Evolutionary conservation across 2,797 vertebrate genomes (phyloP).

Genomic region (Heteromormyrus szaboi): DNA sequence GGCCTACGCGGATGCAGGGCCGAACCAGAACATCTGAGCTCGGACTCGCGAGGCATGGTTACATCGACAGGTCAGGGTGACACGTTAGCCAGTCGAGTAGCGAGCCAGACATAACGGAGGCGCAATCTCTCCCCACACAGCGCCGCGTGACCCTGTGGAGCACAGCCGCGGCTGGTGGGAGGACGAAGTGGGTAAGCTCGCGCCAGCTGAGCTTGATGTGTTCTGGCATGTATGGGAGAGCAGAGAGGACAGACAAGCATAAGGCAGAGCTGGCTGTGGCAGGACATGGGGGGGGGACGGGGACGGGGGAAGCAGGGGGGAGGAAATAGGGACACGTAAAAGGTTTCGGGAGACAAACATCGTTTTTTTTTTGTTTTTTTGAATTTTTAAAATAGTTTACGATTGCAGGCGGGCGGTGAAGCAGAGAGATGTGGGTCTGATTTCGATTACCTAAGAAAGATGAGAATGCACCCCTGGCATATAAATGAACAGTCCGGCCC

Average conservation of each 20-base stretch:
- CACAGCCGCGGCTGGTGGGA: not conserved
- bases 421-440: not conserved
- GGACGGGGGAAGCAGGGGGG: not conserved
- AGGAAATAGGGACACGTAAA: not conserved
- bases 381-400: constrained; percentile 1
- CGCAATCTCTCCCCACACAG: not conserved
- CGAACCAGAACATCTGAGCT: not conserved
- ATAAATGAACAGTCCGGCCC: not conserved
- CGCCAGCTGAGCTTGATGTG: not conserved
- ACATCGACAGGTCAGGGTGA: not conserved
- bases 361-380: not conserved
- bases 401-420: not conserved
- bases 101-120: not conserved
- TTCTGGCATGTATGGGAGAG: not conserved
- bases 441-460: constrained; percentile 2
- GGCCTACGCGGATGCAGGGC: not conserved
- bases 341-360: not conserved
- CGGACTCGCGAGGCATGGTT: not conserved
- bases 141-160: not conserved
- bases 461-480: not conserved
- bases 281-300: not conserved
- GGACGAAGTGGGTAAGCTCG: not conserved
- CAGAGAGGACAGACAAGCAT: not conserved
- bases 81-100: not conserved
- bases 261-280: not conserved